Evolutionary conservation across 2,888 invertebrate genomes (phyloP), one percentile per base, ranked within the genome.

Genomic region (Polyommatus icarus): DNA sequence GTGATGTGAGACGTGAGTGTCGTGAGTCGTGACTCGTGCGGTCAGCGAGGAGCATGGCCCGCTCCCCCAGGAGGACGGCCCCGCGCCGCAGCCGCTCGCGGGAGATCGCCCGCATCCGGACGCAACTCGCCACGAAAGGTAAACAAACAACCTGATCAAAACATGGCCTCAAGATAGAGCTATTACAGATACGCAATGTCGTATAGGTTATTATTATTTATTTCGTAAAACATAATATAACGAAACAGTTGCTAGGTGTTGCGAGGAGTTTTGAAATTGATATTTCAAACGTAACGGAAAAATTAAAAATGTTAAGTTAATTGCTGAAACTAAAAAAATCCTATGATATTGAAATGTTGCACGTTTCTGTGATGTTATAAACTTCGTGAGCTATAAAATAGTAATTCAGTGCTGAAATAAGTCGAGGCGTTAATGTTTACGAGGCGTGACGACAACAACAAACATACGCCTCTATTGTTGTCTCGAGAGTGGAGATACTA

Each of bases 61-160:
- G 93, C 50, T 93, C 94, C 93, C 80, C 86, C 92, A 85, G 91
- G 85, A 87, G 91, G 76, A 84, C 91, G 10, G 89, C 90, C 20
- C 89, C 89, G 78, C 85, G 93, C 78, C 84, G 91, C 80, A 88
- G 89, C 81, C 87, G 89, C 24, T 90, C 91, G 78, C 83, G 91
- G 76, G 94, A 93, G 82, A 85, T 93, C 78, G 83, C 88, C 79
- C 86, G 94, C 46, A 84, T 94, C 71, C 84, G 87, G 80, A 90
- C 89, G 3, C 93, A 93, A 78, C 90, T 93, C 80, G 91, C 88
- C 80, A 90, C 87, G 75, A 94, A 93, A 93, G 92, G 84, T 79
- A n/a, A 46, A 77, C 40, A 77, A 36, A 57, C 54, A 24, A 32
- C 18, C 18, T 32, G 18, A 50, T 15, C 32, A 36, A n/a, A 40